phyloP scores from a whole-genome alignment of 2,888 invertebrate species.

The Julus scandinavius region DNA sequence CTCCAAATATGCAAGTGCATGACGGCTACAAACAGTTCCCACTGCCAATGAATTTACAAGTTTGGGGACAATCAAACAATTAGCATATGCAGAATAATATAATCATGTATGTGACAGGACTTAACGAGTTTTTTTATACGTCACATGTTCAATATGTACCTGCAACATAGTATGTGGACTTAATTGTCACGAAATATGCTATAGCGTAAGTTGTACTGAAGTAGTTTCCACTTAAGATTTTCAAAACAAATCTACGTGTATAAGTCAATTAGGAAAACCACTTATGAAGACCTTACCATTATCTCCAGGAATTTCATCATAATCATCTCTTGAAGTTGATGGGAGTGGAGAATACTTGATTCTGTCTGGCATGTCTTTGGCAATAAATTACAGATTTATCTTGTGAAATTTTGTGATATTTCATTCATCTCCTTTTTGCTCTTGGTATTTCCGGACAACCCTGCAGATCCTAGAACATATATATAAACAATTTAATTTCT shows the following conservation, averaged over 20 bases:
- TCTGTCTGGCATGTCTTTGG: neutral
- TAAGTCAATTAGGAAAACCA: too few species aligned
- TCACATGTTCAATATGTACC: too few species aligned
- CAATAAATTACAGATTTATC: neutral
- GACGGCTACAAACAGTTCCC: too few species aligned
- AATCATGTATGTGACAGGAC: neutral
- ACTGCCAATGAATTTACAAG: too few species aligned
- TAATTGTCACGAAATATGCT: neutral
- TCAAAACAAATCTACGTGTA: neutral
- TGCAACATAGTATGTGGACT: neutral
- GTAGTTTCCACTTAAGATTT: neutral
- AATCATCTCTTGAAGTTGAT: neutral
- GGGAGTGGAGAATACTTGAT: neutral
- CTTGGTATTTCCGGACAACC: constrained; percentile 4
- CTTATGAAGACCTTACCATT: neutral
- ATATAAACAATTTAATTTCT: too few species aligned
- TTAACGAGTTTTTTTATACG: neutral
- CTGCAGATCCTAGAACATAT: neutral
- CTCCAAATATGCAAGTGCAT: too few species aligned
- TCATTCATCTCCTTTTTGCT: neutral
- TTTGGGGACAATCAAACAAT: neutral
- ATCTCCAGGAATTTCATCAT: neutral
- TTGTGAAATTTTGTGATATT: neutral
- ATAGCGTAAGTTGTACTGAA: too few species aligned
- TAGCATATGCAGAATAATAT: neutral